Conservation (phyloP, 2,888 invertebrate species). For the Trilocha varians region DNA sequence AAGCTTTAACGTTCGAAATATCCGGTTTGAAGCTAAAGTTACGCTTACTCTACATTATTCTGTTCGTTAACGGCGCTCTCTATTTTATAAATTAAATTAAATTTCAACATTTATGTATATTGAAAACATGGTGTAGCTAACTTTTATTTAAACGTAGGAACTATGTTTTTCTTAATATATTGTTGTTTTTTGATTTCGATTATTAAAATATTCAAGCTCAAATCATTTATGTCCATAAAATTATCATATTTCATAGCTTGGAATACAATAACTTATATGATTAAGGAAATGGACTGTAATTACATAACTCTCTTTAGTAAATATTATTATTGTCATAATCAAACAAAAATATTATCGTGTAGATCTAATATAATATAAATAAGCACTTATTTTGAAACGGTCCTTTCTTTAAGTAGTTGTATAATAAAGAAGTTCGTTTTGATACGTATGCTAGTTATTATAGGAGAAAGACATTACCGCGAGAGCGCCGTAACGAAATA, state of each 20-base stretch:
- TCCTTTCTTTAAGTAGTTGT: constrained; percentile 1
- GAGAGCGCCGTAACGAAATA: constrained; percentile 40
- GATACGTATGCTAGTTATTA: constrained; percentile 37
- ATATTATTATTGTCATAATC: neutral
- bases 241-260: no score
- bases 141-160: no score
- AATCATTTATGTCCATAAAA: no score
- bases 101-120: no score
- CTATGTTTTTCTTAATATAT: no score
- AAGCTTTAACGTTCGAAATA: neutral
- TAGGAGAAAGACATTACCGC: constrained; percentile 43
- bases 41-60: neutral
- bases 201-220: no score
- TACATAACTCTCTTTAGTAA: neutral
- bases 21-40: neutral
- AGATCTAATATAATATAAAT: neutral
- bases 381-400: neutral
- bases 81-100: no score
- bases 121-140: no score
- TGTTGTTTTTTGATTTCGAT: no score
- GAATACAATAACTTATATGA: no score
- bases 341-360: neutral
- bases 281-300: neutral
- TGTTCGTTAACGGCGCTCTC: neutral
- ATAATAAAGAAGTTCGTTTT: neutral